Conservation (phyloP, 2,797 vertebrate genomes). For the Phyllotis vaccarum region DNA sequence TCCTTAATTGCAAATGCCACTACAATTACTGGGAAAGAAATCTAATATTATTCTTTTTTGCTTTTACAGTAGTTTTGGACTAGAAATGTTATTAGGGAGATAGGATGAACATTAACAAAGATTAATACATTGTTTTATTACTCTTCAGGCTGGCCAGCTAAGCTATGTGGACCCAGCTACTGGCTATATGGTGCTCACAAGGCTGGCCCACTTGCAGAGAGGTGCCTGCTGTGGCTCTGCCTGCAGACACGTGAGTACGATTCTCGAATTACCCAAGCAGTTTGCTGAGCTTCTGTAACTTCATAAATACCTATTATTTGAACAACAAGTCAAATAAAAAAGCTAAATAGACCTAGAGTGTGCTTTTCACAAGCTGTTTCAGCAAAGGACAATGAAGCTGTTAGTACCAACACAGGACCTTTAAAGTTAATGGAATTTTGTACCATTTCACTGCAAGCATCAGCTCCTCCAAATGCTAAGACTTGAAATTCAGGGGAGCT, state of each 20-base stretch:
- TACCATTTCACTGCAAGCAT: constrained; percentile 56
- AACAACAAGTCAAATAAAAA: constrained; percentile 79
- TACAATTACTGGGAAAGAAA: constrained; percentile 49
- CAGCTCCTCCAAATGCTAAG: constrained; percentile 65
- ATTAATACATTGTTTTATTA: constrained; percentile 25
- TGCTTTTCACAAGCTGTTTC: constrained; percentile 67
- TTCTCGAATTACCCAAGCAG: constrained; percentile 17
- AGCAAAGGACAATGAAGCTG: constrained; percentile 76
- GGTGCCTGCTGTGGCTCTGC: constrained; percentile 91
- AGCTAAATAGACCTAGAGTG: constrained; percentile 59
- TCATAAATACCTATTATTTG: constrained; percentile 70
- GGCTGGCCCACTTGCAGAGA: constrained; percentile 90
- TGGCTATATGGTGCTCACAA: constrained; percentile 89
- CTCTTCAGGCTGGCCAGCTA: constrained; percentile 90
- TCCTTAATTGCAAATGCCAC: constrained; percentile 36
- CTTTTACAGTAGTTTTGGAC: constrained; percentile 47
- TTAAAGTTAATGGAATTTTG: constrained; percentile 78
- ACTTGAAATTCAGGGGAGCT: constrained; percentile 53
- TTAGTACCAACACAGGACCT: constrained; percentile 71
- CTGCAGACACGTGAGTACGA: constrained; percentile 92
- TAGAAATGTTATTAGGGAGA: constrained; percentile 55
- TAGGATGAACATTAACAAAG: constrained; percentile 54
- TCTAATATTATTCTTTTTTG: not conserved
- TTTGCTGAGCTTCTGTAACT: constrained; percentile 33
- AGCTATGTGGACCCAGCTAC: constrained; percentile 90